phyloP scores from a whole-genome alignment of 2,888 invertebrate species.

The Nasonia oneida region DNA sequence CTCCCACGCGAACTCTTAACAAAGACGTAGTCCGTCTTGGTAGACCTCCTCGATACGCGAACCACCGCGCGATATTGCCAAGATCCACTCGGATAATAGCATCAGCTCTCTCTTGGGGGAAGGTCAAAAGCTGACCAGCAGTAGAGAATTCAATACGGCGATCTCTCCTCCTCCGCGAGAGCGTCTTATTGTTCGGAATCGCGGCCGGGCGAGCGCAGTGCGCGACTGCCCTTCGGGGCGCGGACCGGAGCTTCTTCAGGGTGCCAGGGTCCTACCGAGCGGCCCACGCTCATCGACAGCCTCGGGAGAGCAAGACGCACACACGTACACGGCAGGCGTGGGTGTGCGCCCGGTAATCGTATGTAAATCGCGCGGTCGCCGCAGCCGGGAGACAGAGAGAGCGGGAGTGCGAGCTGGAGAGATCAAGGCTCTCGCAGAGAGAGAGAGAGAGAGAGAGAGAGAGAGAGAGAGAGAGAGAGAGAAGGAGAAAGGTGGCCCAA shows the following conservation, averaged over 20 bases:
- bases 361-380: conserved; percentile 77
- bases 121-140: conserved; percentile 37
- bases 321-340: conserved; percentile 57
- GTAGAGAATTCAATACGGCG: conserved; percentile 39
- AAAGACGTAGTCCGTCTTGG: not conserved
- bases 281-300: conserved; percentile 77
- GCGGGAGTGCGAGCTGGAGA: conserved; percentile 42
- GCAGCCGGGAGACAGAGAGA: conserved; percentile 68
- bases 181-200: conserved; percentile 69
- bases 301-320: conserved; percentile 65
- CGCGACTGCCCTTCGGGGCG: conserved; percentile 72
- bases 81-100: conserved; percentile 14
- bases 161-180: conserved; percentile 1
- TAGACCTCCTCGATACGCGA: not conserved
- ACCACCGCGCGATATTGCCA: not conserved
- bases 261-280: conserved; percentile 78
- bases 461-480: not conserved
- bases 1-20: conserved; percentile 2
- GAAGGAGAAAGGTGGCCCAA: conserved; percentile 63
- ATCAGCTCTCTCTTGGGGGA: not conserved
- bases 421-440: conserved; percentile 32
- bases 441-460: conserved; percentile 31
- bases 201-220: not conserved
- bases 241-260: conserved; percentile 77
- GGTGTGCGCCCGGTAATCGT: conserved; percentile 76